A percentile compares a stretch with the other conserved stretches of the same genome.
Evolutionary conservation across 2,888 invertebrate genomes (phyloP).

Genomic region (Busseola fusca): DNA sequence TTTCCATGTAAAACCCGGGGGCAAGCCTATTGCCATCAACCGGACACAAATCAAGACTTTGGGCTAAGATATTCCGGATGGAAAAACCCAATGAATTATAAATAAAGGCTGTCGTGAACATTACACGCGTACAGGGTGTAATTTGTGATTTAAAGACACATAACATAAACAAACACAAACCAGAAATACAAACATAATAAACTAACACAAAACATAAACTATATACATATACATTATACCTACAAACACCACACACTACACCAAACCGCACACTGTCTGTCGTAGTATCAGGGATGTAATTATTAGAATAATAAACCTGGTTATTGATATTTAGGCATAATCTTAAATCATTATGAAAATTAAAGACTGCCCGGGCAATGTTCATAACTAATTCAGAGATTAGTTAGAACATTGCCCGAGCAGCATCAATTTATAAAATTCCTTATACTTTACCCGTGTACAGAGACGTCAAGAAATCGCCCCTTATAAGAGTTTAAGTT

Average conservation of each 20-base stretch:
- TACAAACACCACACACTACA: no score
- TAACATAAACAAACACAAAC: no score
- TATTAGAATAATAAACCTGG: background rate
- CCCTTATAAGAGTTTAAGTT: slow-evolving; percentile 73
- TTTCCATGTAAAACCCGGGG: background rate
- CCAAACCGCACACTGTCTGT: background rate
- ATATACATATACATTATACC: background rate
- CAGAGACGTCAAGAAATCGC: slow-evolving; percentile 67
- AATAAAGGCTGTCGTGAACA: background rate
- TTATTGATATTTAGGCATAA: background rate
- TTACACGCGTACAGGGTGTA: slow-evolving; percentile 15
- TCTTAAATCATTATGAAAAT: background rate
- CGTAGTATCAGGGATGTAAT: slow-evolving; percentile 5
- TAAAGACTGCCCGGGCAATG: slow-evolving; percentile 1
- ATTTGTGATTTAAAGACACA: no score
- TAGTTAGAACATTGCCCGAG: slow-evolving; percentile 7
- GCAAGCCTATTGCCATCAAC: background rate
- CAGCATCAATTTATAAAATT: background rate
- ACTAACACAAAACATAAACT: no score
- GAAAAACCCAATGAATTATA: background rate
- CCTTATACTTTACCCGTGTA: slow-evolving; percentile 16
- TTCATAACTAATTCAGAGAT: no score
- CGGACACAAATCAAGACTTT: background rate
- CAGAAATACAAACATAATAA: no score
- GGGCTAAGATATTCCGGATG: background rate